Conservation (phyloP, 2,797 vertebrate species). For the Leuciscus waleckii region DNA sequence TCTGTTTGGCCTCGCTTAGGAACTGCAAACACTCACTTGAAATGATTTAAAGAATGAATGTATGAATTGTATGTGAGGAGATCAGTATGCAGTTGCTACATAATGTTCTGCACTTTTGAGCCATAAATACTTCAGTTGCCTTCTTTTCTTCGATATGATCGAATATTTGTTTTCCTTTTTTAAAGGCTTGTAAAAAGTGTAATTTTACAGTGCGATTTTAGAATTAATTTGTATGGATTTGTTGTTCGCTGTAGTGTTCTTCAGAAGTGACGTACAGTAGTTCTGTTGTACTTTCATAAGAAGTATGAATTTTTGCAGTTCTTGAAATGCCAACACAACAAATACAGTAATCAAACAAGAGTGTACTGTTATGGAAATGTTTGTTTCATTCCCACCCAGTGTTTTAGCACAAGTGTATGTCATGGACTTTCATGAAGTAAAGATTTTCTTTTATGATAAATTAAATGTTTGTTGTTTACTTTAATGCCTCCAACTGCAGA, state of each 20-base stretch:
- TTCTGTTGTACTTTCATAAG: slow-evolving; percentile 44
- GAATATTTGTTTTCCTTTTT: slow-evolving; percentile 51
- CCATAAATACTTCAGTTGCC: slow-evolving; percentile 73
- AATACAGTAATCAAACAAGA: slow-evolving; percentile 48
- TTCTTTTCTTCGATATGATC: slow-evolving; percentile 51
- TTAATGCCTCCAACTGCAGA: slow-evolving; percentile 32
- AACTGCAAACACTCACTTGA: slow-evolving; percentile 53
- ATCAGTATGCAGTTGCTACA: slow-evolving; percentile 52
- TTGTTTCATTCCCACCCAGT: slow-evolving; percentile 45
- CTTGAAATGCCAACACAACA: slow-evolving; percentile 49
- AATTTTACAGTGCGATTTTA: slow-evolving; percentile 51
- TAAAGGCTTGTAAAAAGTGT: slow-evolving; percentile 63
- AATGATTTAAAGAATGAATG: slow-evolving; percentile 56
- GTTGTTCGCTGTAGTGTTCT: slow-evolving; percentile 41
- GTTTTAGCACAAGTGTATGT: slow-evolving; percentile 60
- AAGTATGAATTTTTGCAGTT: slow-evolving; percentile 49
- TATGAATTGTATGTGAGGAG: slow-evolving; percentile 48
- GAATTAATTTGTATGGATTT: slow-evolving; percentile 9
- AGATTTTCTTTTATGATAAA: slow-evolving; percentile 61
- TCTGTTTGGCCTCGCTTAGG: slow-evolving; percentile 24
- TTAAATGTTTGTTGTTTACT: slow-evolving; percentile 56
- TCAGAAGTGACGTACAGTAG: slow-evolving; percentile 45
- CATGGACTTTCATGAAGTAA: slow-evolving; percentile 61
- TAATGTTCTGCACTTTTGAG: slow-evolving; percentile 71
- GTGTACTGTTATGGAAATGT: slow-evolving; percentile 50